A percentile compares a stretch with the other conserved stretches of the same genome.
These are phyloP conservation scores for Pyrocephalus nanus DNA, from an alignment of 2,797 vertebrate genomes.

Conservation along the genomic window DNA sequence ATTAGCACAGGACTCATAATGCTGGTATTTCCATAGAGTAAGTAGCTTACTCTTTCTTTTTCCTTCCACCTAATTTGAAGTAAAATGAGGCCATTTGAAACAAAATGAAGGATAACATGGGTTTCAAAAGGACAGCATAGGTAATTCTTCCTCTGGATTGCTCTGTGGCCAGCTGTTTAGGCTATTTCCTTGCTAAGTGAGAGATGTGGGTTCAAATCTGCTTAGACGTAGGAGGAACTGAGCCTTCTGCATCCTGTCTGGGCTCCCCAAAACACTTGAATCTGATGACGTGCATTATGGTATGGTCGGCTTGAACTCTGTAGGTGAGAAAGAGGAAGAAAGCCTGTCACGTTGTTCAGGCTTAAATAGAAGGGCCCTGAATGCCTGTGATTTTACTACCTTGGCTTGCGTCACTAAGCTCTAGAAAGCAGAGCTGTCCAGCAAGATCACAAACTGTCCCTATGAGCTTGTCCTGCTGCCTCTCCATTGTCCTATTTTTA, in stretches of 20 bases:
- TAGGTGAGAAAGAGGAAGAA: neutral
- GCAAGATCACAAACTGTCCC: neutral
- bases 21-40: neutral
- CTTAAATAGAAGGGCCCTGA: neutral
- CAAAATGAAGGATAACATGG: neutral
- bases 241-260: neutral
- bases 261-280: neutral
- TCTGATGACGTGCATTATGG: neutral
- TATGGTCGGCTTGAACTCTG: neutral
- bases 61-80: neutral
- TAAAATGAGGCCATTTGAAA: neutral
- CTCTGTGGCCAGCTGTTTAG: neutral
- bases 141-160: neutral
- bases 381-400: neutral
- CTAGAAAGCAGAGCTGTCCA: neutral
- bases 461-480: neutral
- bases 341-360: neutral
- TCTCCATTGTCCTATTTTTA: neutral
- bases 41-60: neutral
- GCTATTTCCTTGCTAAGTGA: neutral
- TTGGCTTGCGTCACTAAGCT: neutral
- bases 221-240: neutral
- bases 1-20: neutral
- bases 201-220: neutral
- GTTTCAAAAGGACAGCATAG: neutral